Evolutionary conservation across 2,797 vertebrate genomes (phyloP), one percentile per base, ranked within the genome.

Genomic region (Sebastes steindachneri): DNA sequence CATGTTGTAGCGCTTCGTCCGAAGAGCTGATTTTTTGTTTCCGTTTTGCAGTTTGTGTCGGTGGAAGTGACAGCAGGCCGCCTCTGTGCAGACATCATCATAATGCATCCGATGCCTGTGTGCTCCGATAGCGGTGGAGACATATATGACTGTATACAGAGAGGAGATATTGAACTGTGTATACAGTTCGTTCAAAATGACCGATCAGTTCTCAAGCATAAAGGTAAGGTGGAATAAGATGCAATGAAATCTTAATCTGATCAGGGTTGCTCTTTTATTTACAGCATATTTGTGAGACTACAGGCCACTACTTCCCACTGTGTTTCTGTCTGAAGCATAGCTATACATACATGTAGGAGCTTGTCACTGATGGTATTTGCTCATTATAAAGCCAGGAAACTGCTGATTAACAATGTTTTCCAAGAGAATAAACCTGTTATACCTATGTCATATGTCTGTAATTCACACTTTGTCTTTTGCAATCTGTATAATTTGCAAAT

Each of bases 61-160:
- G 76, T 17, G 68, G 71, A 68, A 58, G 37, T 55, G 28, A 9
- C 2, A 51, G 51, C 64, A 23, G 74, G 29, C 48, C 11, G 51
- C 15, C 12, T 19, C 17, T 2, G 68, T 48, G 68, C 75, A 19
- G 6, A 35, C 57, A 12, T 68, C 57, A 10, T 68, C 83, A 85
- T 5, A 28, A 95, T 95, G 94, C 88, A 92, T 31, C 90, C 88
- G 67, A 90, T 93, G 87, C 85, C 87, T 1, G 78, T 84, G 53
- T 79, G 86, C 60, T 76, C 86, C 48, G 69, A 25, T 7, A 86
- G 73, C 82, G 90, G 64, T 26, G 94, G 79, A 73, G 93, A 94
- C 88, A 92, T 97, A 78, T 95, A 96, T 88, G 95, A 96, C 78
- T 94, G 92, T 75, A 92, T 95, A 65, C 95, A 96, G 71, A 92